Evolutionary conservation across 2,797 vertebrate genomes (phyloP), one percentile per base, ranked within the genome.

Genomic region (Oryzias dopingdopingensis): DNA sequence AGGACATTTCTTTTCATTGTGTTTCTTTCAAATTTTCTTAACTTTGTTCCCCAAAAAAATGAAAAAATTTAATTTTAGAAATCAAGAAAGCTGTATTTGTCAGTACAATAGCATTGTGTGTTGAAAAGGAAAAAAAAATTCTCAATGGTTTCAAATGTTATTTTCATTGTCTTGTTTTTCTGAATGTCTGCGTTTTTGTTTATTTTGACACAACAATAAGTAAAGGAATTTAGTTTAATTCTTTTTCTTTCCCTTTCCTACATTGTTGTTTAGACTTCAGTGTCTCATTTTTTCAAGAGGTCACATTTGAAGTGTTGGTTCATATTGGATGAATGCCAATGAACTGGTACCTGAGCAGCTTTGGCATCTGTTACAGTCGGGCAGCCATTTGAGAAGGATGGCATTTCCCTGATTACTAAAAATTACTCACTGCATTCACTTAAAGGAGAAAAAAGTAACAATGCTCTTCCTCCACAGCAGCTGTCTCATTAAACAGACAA

Each of bases 401-500:
- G 70, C 65, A 62, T 71, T 67, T 77, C 76, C 64, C 67, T 2
- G 16, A 71, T 75, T 72, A 70, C 52, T 13, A 42, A 70, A 76
- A 79, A 81, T 82, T 74, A 74, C 70, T 62, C 59, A 60, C 43
- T 54, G 66, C 59, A 65, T 82, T 71, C 72, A 72, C 62, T 69
- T 66, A 60, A 72, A 64, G 67, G 69, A 59, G 24, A 26, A 62
- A 74, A 79, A 78, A 80, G 66, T 66, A 80, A 77, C 77, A 84
- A 70, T 55, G 18, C 42, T 56, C 10, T 37, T 37, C 59, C 66
- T 70, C 55, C 67, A 63, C 56, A 69, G 50, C 67, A 62, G 71
- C 72, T 74, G 79, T 74, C 63, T 70, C 72, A 77, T 80, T 80
- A 76, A 72, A 67, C 26, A 14, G 57, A 74, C 72, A 75, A 78